Evolutionary conservation across 2,113 vertebrate genomes (phyloP).

Genomic region (Psilopsiagon aurifrons): DNA sequence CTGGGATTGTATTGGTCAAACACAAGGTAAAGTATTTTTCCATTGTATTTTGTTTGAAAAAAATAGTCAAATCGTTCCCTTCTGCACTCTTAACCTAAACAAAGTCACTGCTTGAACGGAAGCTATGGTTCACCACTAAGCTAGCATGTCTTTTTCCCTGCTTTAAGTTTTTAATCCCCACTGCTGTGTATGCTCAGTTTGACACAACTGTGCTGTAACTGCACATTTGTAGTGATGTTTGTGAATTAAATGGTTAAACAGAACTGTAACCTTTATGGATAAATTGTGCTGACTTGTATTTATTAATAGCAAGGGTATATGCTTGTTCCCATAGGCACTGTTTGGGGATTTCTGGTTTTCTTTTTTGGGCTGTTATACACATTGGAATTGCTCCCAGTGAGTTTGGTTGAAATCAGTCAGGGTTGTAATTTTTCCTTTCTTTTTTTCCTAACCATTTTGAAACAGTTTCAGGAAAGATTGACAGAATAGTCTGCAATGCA

Average conservation of each 20-base stretch:
- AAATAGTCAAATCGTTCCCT: neutral
- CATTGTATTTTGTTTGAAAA: conserved; percentile 16
- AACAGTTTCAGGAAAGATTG: conserved; percentile 63
- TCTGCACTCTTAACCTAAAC: conserved; percentile 15
- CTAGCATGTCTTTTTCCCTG: neutral
- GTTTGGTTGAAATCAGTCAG: conserved; percentile 43
- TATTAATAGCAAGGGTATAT: conserved; percentile 32
- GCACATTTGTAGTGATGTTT: conserved; percentile 60
- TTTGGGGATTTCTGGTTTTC: neutral
- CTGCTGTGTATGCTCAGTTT: conserved; percentile 47
- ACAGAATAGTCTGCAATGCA: conserved; percentile 71
- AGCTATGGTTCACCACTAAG: neutral
- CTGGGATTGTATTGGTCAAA: conserved; percentile 40
- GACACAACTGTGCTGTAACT: conserved; percentile 30
- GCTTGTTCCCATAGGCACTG: neutral
- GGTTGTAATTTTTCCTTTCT: conserved; percentile 9
- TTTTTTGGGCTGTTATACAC: neutral
- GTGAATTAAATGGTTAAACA: conserved; percentile 50
- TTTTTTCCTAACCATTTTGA: conserved; percentile 18
- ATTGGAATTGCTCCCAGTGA: neutral
- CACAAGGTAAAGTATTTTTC: conserved; percentile 36
- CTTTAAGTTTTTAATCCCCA: conserved; percentile 21
- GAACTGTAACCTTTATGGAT: neutral
- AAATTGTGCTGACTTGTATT: conserved; percentile 40
- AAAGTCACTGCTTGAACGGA: neutral